Percentiles rank a stretch among this genome's conserved stretches.
phyloP scores from a whole-genome alignment of 2,888 invertebrate species.

The Entomobrya multifasciata region DNA sequence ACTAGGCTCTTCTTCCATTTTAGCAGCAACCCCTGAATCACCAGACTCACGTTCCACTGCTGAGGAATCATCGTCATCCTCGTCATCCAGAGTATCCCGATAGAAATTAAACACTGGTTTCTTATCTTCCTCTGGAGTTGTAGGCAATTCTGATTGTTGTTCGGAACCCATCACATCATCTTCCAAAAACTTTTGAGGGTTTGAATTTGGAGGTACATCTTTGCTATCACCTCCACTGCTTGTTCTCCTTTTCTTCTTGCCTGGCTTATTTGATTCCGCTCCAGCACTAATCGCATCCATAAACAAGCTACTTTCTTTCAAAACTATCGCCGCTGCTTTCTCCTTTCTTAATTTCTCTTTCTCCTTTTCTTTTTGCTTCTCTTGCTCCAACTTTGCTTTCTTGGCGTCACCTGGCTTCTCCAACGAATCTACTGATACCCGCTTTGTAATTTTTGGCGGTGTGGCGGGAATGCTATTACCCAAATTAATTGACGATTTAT shows the following conservation, averaged over 20 bases:
- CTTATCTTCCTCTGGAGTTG: constrained; percentile 28
- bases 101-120: constrained; percentile 86
- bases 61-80: constrained; percentile 80
- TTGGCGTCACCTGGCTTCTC: constrained; percentile 75
- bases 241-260: constrained; percentile 89
- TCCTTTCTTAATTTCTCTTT: constrained; percentile 80
- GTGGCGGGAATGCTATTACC: constrained; percentile 63
- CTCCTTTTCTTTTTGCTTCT: constrained; percentile 66
- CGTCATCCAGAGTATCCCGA: constrained; percentile 92
- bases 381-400: constrained; percentile 73
- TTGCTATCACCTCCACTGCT: constrained; percentile 76
- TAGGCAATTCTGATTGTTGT: constrained; percentile 19
- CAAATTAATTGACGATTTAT: neutral
- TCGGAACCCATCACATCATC: neutral
- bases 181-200: neutral
- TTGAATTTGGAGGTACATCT: constrained; percentile 51
- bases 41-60: neutral
- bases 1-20: constrained; percentile 33
- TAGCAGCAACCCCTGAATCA: neutral
- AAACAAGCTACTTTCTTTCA: constrained; percentile 94
- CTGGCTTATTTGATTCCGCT: constrained; percentile 81
- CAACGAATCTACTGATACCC: constrained; percentile 73
- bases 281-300: constrained; percentile 93
- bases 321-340: constrained; percentile 80
- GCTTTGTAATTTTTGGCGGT: constrained; percentile 50